Evolutionary conservation across 2,797 vertebrate genomes (phyloP).

Genomic region (Hybognathus amarus): DNA sequence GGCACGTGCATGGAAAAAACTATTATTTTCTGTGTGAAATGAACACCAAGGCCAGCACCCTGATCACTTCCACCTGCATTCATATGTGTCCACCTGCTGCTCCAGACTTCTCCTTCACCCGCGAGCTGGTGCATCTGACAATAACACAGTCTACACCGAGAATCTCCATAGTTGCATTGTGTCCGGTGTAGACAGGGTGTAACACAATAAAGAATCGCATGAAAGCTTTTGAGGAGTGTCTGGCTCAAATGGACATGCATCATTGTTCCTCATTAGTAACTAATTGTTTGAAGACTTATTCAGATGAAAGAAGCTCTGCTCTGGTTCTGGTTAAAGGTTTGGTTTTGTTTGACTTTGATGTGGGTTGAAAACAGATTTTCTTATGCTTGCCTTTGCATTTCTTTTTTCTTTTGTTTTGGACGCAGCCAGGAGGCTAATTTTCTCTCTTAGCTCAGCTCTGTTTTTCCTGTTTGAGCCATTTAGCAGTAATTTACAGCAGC

Average conservation of each 20-base stretch:
- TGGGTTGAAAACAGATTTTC: background rate
- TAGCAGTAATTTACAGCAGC: constrained; percentile 47
- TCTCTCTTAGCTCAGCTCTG: background rate
- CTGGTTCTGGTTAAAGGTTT: background rate
- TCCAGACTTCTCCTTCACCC: background rate
- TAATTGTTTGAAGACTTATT: constrained; percentile 26
- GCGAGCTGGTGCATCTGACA: background rate
- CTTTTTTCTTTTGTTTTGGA: background rate
- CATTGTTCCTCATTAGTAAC: constrained; percentile 15
- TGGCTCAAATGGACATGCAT: constrained; percentile 6
- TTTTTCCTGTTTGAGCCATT: constrained; percentile 47
- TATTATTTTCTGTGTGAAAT: background rate
- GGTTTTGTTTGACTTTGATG: constrained; percentile 34
- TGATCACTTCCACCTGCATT: background rate
- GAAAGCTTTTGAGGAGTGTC: constrained; percentile 22
- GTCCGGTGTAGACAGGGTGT: constrained; percentile 25
- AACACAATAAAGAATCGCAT: constrained; percentile 12
- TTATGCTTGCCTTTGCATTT: background rate
- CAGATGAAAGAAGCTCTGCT: background rate
- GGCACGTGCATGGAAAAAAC: background rate
- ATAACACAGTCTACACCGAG: background rate
- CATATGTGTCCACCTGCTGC: background rate
- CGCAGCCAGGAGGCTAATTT: constrained; percentile 2
- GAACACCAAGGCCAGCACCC: background rate
- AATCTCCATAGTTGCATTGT: background rate